Evolutionary conservation across 1,140 invertebrate species (phyloP).

Genomic region (Anastatus disparis): DNA sequence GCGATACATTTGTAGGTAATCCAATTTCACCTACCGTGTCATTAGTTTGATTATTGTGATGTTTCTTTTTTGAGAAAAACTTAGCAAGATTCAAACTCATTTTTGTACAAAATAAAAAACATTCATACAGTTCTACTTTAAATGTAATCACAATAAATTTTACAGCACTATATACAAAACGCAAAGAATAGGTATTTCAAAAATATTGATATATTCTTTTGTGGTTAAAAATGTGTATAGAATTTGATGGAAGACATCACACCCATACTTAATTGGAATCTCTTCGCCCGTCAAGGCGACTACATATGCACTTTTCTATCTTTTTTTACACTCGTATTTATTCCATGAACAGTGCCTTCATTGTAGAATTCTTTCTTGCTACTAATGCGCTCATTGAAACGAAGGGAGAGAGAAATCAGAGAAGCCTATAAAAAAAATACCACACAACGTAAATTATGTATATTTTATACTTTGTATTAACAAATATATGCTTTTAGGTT

Average conservation of each 20-base stretch:
- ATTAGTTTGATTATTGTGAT: conserved; percentile 22
- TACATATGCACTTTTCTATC: not conserved
- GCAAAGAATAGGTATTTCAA: not conserved
- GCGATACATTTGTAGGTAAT: conserved; percentile 80
- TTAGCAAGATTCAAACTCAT: conserved; percentile 63
- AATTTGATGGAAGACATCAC: not conserved
- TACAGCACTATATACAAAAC: not conserved
- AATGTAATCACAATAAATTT: conserved; percentile 2
- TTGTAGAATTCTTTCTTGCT: too few species aligned
- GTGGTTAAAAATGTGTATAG: too few species aligned
- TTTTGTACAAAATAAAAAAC: conserved; percentile 31
- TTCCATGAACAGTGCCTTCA: conserved; percentile 26
- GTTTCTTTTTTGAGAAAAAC: conserved; percentile 62
- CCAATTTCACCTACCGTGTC: conserved; percentile 73
- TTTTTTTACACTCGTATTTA: not conserved
- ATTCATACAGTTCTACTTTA: not conserved
- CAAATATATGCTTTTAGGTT: conserved; percentile 11
- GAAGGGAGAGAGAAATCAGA: too few species aligned
- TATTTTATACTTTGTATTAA: not conserved
- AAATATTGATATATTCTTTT: too few species aligned
- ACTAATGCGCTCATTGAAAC: too few species aligned
- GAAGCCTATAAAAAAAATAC: not conserved
- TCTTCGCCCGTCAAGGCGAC: conserved; percentile 17
- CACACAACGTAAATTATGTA: not conserved
- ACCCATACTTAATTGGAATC: conserved; percentile 18